A percentile compares a stretch with the other conserved stretches of the same genome.
Conservation (phyloP, 1,140 invertebrate species). For the Agrypnia vestita region DNA sequence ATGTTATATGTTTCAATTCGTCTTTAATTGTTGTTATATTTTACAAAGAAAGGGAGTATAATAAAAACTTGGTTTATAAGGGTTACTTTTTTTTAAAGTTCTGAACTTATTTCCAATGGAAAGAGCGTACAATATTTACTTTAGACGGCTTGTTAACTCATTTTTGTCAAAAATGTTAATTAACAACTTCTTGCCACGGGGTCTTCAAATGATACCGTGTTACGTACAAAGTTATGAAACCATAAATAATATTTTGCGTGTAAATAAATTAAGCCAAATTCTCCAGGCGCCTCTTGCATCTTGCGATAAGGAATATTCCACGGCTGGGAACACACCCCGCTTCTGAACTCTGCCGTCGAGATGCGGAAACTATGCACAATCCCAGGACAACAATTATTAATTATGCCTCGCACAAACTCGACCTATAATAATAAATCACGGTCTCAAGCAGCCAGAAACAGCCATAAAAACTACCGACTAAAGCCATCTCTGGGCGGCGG, state of each 20-base stretch:
- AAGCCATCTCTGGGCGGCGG: slow-evolving; percentile 8
- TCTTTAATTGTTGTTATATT: too few species aligned
- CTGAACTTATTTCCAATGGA: too few species aligned
- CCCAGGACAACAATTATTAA: slow-evolving; percentile 10
- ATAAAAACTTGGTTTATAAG: too few species aligned
- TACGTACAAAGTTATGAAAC: not conserved
- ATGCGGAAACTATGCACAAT: slow-evolving; percentile 17
- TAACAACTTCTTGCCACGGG: too few species aligned
- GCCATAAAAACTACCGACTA: not conserved
- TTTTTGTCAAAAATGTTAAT: too few species aligned
- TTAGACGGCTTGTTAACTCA: too few species aligned
- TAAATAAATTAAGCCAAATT: not conserved
- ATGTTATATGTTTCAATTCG: too few species aligned
- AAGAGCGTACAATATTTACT: too few species aligned
- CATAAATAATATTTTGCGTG: not conserved
- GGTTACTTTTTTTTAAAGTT: too few species aligned
- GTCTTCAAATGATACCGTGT: not conserved
- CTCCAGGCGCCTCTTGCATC: not conserved
- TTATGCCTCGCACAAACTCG: slow-evolving; percentile 3
- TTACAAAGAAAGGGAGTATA: too few species aligned
- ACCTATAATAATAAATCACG: not conserved
- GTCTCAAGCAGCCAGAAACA: not conserved
- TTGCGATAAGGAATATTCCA: not conserved
- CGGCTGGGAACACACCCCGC: not conserved
- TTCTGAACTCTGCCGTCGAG: not conserved